Evolutionary conservation across 2,113 vertebrate species (phyloP).

Genomic region (Nothocercus nigrocapillus): DNA sequence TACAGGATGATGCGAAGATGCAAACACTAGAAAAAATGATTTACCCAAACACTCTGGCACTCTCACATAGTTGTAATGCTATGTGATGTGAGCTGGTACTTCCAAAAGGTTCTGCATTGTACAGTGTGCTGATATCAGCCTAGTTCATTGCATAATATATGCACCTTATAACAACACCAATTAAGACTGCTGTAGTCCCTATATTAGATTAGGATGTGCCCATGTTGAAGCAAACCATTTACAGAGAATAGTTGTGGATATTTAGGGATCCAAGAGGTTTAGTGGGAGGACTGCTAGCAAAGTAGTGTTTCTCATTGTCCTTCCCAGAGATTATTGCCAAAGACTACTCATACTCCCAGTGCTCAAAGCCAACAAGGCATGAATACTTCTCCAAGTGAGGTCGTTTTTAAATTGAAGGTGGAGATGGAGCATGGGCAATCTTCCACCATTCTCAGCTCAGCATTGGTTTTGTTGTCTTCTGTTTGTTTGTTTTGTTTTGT

Average conservation of each 20-base stretch:
- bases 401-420: neutral
- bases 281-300: neutral
- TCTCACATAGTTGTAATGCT: neutral
- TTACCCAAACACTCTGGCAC: neutral
- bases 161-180: neutral
- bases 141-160: neutral
- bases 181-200: neutral
- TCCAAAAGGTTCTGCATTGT: accelerated
- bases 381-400: neutral
- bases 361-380: neutral
- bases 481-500: neutral
- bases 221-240: neutral
- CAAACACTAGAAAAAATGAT: neutral
- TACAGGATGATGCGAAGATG: neutral
- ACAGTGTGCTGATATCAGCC: neutral
- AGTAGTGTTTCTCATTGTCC: neutral
- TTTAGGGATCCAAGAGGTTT: neutral
- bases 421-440: neutral
- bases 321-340: neutral
- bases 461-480: neutral
- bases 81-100: neutral
- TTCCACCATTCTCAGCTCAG: neutral
- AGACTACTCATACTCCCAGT: neutral
- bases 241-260: neutral
- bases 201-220: neutral